Percentiles rank a stretch among this genome's conserved stretches.
These are phyloP conservation scores for Hyles euphorbiae DNA, from an alignment of 1,140 invertebrate species.

Conservation along the genomic window DNA sequence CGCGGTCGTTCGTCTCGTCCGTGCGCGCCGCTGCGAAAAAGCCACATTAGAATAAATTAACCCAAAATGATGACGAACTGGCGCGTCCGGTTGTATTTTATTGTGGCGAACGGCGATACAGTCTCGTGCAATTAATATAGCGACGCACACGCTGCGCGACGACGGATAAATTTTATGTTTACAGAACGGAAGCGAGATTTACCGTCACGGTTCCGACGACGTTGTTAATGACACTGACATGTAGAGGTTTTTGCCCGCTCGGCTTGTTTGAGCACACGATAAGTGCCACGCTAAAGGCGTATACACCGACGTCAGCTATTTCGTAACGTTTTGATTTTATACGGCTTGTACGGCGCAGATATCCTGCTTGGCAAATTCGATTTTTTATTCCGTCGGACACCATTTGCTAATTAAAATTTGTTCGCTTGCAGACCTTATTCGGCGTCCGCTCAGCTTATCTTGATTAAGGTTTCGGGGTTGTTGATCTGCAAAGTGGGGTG, in stretches of 20 bases:
- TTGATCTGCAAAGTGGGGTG: conserved; percentile 48
- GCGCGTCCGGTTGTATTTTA: conserved; percentile 26
- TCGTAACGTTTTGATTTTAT: no score
- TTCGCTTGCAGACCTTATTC: conserved; percentile 35
- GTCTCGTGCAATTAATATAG: conserved; percentile 20
- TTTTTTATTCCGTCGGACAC: conserved; percentile 7
- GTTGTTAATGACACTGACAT: conserved; percentile 9
- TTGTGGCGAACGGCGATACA: conserved; percentile 12
- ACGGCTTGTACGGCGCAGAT: no score
- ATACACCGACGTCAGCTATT: neutral
- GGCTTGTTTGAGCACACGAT: neutral
- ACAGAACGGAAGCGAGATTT: conserved; percentile 20
- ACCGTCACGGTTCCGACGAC: conserved; percentile 13
- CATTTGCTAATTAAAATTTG: conserved; percentile 40
- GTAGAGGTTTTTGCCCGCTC: conserved; percentile 1
- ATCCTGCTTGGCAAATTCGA: no score
- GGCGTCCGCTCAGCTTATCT: conserved; percentile 49
- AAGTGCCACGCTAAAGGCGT: neutral
- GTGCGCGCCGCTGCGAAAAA: conserved; percentile 25
- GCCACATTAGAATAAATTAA: conserved; percentile 37
- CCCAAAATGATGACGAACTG: conserved; percentile 27
- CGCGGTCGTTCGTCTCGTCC: conserved; percentile 13
- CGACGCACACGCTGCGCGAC: neutral
- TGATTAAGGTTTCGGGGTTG: conserved; percentile 64
- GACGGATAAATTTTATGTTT: conserved; percentile 16